These are phyloP conservation scores for Pachyuromys duprasi DNA, from an alignment of 2,797 vertebrate genomes.

Conservation along the genomic window DNA sequence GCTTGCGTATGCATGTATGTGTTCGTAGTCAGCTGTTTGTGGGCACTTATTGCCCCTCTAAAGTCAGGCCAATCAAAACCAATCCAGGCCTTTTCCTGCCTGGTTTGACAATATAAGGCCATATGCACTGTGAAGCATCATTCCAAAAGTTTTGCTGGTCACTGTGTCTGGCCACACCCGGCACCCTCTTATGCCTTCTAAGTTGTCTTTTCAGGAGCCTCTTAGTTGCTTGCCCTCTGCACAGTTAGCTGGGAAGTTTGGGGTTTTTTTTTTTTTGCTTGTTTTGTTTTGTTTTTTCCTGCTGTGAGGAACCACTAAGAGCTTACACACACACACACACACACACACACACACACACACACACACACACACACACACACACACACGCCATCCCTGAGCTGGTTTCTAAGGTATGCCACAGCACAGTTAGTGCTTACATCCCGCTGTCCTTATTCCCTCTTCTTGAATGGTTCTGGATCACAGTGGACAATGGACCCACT, in stretches of 20 bases:
- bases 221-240: slow-evolving; percentile 40
- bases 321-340: background rate
- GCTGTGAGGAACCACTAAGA: slow-evolving; percentile 53
- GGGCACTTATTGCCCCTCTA: slow-evolving; percentile 82
- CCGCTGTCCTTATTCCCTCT: slow-evolving; percentile 11
- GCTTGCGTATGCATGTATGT: slow-evolving; percentile 19
- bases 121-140: slow-evolving; percentile 42
- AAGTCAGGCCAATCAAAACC: slow-evolving; percentile 82
- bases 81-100: slow-evolving; percentile 71
- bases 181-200: slow-evolving; percentile 3
- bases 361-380: no score
- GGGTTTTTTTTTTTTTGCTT: no score
- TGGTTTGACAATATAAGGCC: slow-evolving; percentile 76
- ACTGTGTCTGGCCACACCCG: slow-evolving; percentile 4
- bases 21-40: slow-evolving; percentile 80
- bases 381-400: background rate
- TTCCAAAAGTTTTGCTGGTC: slow-evolving; percentile 59
- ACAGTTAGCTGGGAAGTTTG: slow-evolving; percentile 54
- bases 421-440: background rate
- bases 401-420: slow-evolving; percentile 53
- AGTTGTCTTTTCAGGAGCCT: slow-evolving; percentile 27
- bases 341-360: background rate
- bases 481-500: background rate
- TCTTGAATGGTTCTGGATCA: slow-evolving; percentile 23
- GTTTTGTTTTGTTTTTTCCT: background rate